These are phyloP conservation scores for Autographa pulchrina DNA, from an alignment of 2,888 invertebrate genomes.

Conservation along the genomic window DNA sequence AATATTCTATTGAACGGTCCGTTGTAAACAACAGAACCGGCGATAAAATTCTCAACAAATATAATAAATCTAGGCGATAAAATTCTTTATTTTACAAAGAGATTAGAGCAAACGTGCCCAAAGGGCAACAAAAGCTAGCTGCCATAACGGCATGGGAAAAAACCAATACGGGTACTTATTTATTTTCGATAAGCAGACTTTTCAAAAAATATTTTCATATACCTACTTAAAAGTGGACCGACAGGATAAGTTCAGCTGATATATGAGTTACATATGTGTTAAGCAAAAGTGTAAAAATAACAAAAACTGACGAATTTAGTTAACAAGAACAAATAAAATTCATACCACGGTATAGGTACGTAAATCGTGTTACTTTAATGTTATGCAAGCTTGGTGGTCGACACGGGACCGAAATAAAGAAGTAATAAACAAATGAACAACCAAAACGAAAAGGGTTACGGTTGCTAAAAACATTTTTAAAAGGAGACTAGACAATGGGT, in stretches of 20 bases:
- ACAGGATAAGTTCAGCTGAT: too few species aligned
- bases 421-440: conserved; percentile 79
- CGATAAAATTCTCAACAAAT: conserved; percentile 86
- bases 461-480: conserved; percentile 74
- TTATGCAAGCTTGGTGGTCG: conserved; percentile 80
- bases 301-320: too few species aligned
- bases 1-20: conserved; percentile 71
- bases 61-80: conserved; percentile 87
- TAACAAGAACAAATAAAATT: background rate
- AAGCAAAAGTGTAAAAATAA: too few species aligned
- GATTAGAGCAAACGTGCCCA: conserved; percentile 78
- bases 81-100: conserved; percentile 81
- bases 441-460: conserved; percentile 79
- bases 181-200: conserved; percentile 26
- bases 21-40: conserved; percentile 72
- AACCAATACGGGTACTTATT: conserved; percentile 37
- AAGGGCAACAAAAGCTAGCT: conserved; percentile 60
- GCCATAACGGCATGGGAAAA: conserved; percentile 63
- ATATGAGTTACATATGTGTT: too few species aligned
- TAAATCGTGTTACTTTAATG: conserved; percentile 70
- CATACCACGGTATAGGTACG: conserved; percentile 53
- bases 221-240: too few species aligned
- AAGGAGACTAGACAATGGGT: conserved; percentile 78
- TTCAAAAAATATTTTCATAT: background rate
- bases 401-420: conserved; percentile 78